Conservation (phyloP, 2,888 invertebrate species). For the Melinopterus prodromus region DNA sequence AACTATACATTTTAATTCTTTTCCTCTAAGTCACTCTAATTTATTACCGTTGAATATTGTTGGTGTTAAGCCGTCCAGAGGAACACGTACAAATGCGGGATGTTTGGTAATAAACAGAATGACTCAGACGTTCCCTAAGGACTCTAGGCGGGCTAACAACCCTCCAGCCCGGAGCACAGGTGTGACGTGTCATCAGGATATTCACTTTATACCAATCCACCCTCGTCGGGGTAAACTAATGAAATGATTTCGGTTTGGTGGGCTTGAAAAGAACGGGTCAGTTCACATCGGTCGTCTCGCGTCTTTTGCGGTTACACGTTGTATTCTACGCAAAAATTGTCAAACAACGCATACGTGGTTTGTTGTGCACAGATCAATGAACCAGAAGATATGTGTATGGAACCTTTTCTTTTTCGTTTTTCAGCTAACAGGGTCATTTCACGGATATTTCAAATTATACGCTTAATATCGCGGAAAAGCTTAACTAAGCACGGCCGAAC, state of each 20-base stretch:
- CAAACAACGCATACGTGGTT: neutral
- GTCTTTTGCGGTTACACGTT: neutral
- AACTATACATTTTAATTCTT: no score
- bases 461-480: neutral
- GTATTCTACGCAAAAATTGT: neutral
- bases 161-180: slow-evolving; percentile 28
- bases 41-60: neutral
- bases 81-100: neutral
- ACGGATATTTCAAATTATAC: neutral
- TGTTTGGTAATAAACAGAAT: slow-evolving; percentile 27
- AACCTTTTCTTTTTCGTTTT: neutral
- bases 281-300: slow-evolving; percentile 5
- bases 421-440: neutral
- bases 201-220: slow-evolving; percentile 25
- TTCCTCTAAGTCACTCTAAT: neutral
- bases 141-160: slow-evolving; percentile 11
- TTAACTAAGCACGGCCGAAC: neutral
- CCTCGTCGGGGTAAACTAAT: slow-evolving; percentile 28
- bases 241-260: slow-evolving; percentile 27
- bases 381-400: neutral
- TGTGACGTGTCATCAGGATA: slow-evolving; percentile 33
- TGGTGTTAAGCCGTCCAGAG: neutral
- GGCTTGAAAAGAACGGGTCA: slow-evolving; percentile 23
- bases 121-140: slow-evolving; percentile 22
- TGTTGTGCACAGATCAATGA: neutral